A percentile compares a stretch with the other conserved stretches of the same genome.
Conservation (phyloP, 2,113 vertebrate species). For the Corythaixoides concolor region DNA sequence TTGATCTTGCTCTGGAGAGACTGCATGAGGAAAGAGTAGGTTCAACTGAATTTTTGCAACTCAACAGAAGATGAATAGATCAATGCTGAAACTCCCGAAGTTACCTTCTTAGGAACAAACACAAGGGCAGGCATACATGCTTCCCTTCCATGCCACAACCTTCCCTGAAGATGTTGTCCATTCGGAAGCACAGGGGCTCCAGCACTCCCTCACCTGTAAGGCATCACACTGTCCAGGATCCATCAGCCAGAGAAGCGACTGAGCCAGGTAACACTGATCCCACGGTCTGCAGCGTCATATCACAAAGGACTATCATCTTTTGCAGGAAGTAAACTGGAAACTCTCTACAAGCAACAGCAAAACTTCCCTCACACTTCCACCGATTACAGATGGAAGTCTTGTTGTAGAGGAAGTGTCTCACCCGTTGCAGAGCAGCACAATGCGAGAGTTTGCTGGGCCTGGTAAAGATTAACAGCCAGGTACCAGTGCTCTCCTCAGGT, state of each 20-base stretch:
- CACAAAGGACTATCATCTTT: background rate
- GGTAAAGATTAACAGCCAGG: background rate
- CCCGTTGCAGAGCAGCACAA: background rate
- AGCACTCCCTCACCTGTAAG: background rate
- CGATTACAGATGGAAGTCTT: background rate
- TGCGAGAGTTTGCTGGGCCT: accelerated
- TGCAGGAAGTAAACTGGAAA: background rate
- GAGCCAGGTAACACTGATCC: background rate
- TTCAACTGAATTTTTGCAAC: background rate
- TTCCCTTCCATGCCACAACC: background rate
- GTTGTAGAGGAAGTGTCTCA: background rate
- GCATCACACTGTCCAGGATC: background rate
- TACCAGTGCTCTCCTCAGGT: background rate
- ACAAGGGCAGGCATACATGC: accelerated
- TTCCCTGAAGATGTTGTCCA: background rate
- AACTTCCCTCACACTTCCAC: background rate
- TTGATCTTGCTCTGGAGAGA: background rate
- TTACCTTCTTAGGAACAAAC: background rate
- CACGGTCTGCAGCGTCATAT: background rate
- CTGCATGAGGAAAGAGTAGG: background rate
- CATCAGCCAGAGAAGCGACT: background rate
- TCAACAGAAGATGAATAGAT: background rate
- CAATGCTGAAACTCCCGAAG: background rate
- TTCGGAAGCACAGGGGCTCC: background rate
- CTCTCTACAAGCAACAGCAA: background rate